A percentile compares a stretch with the other conserved stretches of the same genome.
These are phyloP conservation scores for Neoitamus cyanurus DNA, from an alignment of 2,888 invertebrate genomes.

Conservation along the genomic window DNA sequence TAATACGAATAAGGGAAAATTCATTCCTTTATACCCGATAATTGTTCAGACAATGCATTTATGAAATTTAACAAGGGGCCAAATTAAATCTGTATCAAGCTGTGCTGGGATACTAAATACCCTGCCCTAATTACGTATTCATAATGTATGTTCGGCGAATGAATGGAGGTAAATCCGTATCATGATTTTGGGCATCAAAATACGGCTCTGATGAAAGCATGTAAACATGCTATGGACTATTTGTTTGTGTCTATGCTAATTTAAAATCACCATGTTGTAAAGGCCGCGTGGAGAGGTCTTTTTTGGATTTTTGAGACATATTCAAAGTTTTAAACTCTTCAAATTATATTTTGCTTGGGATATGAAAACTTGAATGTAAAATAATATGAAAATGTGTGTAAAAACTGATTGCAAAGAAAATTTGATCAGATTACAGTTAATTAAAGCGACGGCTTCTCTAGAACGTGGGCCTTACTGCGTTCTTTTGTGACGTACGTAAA, in stretches of 20 bases:
- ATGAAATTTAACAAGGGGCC: conserved; percentile 53
- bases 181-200: conserved; percentile 47
- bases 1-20: not conserved
- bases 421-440: too few relatives aligned
- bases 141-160: conserved; percentile 48
- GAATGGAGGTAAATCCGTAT: conserved; percentile 52
- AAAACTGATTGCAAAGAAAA: too few relatives aligned
- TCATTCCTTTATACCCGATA: conserved; percentile 49
- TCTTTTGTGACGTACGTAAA: too few relatives aligned
- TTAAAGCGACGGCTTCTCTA: too few relatives aligned
- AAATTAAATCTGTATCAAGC: conserved; percentile 47
- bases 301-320: not conserved
- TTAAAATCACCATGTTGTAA: not conserved
- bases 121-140: conserved; percentile 53
- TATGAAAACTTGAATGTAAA: too few relatives aligned
- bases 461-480: too few relatives aligned
- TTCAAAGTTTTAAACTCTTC: too few relatives aligned
- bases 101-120: conserved; percentile 49
- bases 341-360: too few relatives aligned
- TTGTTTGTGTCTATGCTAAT: conserved; percentile 4
- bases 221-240: not conserved
- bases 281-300: not conserved
- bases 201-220: conserved; percentile 27
- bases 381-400: too few relatives aligned
- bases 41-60: conserved; percentile 53